A percentile compares a stretch with the other conserved stretches of the same genome.
phyloP scores from a whole-genome alignment of 2,113 vertebrate species.

The Accipiter cooperii region DNA sequence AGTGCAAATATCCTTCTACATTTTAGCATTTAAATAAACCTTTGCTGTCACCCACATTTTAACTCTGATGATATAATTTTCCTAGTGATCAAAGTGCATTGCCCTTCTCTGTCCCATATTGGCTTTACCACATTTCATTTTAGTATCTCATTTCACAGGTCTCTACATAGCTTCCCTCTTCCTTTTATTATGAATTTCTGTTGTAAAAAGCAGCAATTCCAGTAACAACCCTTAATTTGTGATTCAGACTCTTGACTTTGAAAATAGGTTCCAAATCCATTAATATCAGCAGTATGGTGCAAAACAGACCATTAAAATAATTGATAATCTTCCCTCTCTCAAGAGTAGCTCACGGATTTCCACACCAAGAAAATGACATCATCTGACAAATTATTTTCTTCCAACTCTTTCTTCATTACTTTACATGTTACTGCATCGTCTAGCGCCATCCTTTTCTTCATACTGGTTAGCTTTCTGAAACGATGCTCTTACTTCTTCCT shows the following conservation, averaged over 20 bases:
- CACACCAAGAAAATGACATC: neutral
- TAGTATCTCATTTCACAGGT: neutral
- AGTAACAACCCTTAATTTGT: constrained; percentile 21
- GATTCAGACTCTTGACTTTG: constrained; percentile 10
- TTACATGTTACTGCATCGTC: neutral
- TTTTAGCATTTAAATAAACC: neutral
- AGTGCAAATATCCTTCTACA: neutral
- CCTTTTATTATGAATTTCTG: neutral
- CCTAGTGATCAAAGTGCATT: neutral
- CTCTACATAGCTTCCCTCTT: neutral
- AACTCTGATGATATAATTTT: neutral
- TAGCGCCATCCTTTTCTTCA: neutral
- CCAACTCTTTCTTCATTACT: neutral
- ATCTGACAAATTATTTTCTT: neutral
- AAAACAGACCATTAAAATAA: constrained; percentile 30
- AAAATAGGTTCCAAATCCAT: constrained; percentile 24
- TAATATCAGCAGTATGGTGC: neutral
- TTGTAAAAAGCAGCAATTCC: constrained; percentile 6
- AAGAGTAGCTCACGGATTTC: neutral
- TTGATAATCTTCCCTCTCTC: neutral
- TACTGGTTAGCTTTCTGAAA: neutral
- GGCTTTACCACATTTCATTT: neutral
- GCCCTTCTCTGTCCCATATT: neutral
- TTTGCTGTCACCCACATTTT: neutral
- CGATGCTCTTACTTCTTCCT: neutral